A percentile compares a stretch with the other conserved stretches of the same genome.
These are phyloP conservation scores for Spatulosminthurus flaviceps DNA, from an alignment of 2,888 invertebrate genomes.

Conservation along the genomic window DNA sequence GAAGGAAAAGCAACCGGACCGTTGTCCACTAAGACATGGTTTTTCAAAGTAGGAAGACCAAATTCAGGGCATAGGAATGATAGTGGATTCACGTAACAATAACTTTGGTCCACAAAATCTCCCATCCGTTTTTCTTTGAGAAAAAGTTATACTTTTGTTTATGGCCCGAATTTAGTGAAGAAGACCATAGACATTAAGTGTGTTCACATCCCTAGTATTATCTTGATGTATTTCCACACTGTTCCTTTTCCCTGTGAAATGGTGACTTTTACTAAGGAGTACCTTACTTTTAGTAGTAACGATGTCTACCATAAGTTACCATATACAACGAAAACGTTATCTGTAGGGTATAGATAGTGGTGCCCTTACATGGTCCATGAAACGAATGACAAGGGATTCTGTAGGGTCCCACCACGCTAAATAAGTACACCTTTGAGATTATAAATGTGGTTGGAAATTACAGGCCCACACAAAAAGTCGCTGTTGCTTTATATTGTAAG, in stretches of 20 bases:
- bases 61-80: background rate
- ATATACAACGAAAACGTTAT: background rate
- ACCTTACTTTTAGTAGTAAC: too few species aligned
- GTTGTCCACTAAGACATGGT: background rate
- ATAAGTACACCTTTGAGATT: background rate
- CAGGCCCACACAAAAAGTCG: constrained; percentile 14
- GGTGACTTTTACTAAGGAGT: background rate
- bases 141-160: background rate
- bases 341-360: background rate
- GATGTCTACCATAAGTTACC: too few species aligned
- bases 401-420: background rate
- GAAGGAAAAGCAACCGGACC: constrained; percentile 2
- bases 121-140: background rate
- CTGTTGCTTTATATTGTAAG: background rate
- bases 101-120: background rate
- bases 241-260: background rate
- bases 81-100: constrained; percentile 12
- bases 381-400: background rate
- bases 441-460: constrained; percentile 14
- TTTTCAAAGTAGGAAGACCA: background rate
- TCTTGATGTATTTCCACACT: background rate
- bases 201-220: background rate
- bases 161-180: background rate
- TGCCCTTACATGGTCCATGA: background rate
- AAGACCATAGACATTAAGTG: background rate